Conservation (phyloP, 2,797 vertebrate genomes). For the Bradypodion pumilum region DNA sequence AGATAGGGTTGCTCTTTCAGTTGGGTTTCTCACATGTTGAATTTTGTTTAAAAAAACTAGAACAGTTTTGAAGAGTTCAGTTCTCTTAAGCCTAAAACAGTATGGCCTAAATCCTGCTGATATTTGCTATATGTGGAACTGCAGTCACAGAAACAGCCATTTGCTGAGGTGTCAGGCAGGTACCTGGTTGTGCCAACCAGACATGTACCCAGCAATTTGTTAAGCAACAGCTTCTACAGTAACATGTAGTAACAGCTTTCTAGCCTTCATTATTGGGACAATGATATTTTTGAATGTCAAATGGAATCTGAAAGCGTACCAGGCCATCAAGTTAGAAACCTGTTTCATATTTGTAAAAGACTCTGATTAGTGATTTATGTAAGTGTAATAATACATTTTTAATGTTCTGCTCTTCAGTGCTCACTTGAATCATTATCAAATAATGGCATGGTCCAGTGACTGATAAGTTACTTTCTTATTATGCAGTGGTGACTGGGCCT, state of each 20-base stretch:
- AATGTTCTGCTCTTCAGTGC: background rate
- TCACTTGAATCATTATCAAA: background rate
- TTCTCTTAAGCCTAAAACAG: background rate
- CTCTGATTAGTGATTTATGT: background rate
- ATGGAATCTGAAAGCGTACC: background rate
- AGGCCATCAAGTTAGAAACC: background rate
- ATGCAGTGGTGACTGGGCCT: too few relatives aligned
- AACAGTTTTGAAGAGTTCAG: background rate
- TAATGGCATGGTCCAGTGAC: background rate
- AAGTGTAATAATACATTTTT: background rate
- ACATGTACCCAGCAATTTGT: too few relatives aligned
- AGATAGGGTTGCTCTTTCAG: background rate
- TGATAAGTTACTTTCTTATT: background rate
- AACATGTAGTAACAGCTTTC: background rate
- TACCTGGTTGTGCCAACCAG: too few relatives aligned
- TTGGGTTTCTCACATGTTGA: background rate
- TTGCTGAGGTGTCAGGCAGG: too few relatives aligned
- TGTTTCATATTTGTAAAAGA: background rate
- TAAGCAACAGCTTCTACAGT: too few relatives aligned
- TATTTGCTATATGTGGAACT: too few relatives aligned
- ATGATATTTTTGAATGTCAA: background rate
- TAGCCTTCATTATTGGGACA: background rate
- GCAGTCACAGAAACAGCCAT: too few relatives aligned
- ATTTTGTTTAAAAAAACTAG: background rate
- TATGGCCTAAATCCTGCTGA: background rate